A percentile compares a stretch with the other conserved stretches of the same genome.
phyloP scores from a whole-genome alignment of 2,797 vertebrate species.

The Cirrhinus molitorella region DNA sequence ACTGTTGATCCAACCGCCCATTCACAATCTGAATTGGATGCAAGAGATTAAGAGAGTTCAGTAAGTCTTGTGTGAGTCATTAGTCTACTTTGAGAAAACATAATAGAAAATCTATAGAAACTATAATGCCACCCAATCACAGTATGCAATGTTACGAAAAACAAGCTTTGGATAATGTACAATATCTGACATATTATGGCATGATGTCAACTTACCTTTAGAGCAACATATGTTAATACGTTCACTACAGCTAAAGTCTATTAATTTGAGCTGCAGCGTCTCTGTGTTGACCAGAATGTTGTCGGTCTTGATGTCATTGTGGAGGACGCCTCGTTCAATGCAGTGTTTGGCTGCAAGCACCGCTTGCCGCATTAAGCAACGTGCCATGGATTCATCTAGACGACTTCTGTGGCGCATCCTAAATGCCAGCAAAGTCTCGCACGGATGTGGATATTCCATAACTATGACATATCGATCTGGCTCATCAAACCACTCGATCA shows the following conservation, averaged over 20 bases:
- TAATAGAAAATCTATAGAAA: neutral
- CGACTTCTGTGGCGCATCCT: accelerated
- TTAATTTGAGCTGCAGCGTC: neutral
- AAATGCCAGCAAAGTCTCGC: neutral
- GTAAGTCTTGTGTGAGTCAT: neutral
- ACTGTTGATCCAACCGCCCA: neutral
- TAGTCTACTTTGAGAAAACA: neutral
- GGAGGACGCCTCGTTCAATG: neutral
- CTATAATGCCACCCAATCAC: neutral
- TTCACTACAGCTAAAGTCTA: neutral
- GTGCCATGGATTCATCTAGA: neutral
- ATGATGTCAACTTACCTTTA: neutral
- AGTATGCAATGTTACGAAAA: neutral
- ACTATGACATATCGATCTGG: neutral
- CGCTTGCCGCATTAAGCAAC: neutral
- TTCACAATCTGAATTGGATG: neutral
- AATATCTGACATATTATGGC: neutral
- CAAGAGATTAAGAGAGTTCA: neutral
- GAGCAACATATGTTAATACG: neutral
- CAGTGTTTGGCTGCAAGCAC: neutral
- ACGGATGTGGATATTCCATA: neutral
- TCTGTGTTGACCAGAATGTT: slow-evolving; percentile 17
- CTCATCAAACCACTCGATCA: neutral
- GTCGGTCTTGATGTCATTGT: neutral
- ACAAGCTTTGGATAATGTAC: neutral